phyloP scores from a whole-genome alignment of 2,797 vertebrate genomes.

The Myotis findleyi region DNA sequence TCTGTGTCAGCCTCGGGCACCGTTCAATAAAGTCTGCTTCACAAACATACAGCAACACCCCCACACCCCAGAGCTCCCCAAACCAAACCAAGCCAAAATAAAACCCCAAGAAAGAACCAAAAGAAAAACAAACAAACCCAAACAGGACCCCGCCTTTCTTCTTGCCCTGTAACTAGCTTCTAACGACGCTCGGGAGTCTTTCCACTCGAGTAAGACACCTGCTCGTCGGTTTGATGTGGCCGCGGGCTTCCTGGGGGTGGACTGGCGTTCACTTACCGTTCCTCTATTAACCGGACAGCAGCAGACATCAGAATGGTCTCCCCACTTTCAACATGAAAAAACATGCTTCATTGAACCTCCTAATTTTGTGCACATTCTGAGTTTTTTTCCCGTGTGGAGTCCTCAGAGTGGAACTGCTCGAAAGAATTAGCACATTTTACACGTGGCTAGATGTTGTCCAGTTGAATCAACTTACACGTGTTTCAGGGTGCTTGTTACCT shows the following conservation, averaged over 20 bases:
- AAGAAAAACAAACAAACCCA: neutral
- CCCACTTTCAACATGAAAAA: neutral
- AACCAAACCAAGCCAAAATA: neutral
- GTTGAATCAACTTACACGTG: neutral
- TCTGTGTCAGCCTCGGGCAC: neutral
- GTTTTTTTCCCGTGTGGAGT: neutral
- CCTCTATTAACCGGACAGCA: neutral
- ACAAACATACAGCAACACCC: neutral
- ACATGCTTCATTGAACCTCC: neutral
- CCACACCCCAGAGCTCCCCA: too few relatives aligned
- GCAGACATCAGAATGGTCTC: neutral
- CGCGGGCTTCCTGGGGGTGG: neutral
- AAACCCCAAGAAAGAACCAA: too few relatives aligned
- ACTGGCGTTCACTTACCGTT: neutral
- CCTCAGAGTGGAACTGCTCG: neutral
- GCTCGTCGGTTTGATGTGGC: neutral
- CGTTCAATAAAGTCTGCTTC: neutral
- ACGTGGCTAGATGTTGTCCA: constrained; percentile 6
- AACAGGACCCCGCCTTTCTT: neutral
- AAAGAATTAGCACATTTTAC: neutral
- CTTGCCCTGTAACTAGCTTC: neutral
- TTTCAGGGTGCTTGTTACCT: neutral
- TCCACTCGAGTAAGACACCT: neutral
- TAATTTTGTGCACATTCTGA: neutral
- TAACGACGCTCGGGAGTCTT: neutral